Evolutionary conservation across 2,888 invertebrate genomes (phyloP).

Genomic region (Caenorhabditis japonica): DNA sequence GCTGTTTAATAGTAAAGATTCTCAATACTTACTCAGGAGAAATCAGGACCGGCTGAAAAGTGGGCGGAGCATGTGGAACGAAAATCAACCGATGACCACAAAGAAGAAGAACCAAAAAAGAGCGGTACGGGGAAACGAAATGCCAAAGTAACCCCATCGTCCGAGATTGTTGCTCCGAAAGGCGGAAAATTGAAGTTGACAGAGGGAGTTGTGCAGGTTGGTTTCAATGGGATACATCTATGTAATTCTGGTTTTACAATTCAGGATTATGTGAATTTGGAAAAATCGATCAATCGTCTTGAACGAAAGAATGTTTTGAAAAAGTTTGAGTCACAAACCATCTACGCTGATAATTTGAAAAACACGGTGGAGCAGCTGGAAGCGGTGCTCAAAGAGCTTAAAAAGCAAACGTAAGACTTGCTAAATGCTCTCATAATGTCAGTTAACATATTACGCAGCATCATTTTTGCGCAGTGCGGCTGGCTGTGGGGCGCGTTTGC

Average conservation of each 20-base stretch:
- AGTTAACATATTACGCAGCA: no score
- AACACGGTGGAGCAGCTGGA: constrained; percentile 77
- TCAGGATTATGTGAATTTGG: constrained; percentile 78
- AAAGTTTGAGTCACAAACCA: constrained; percentile 77
- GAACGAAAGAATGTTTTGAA: constrained; percentile 78
- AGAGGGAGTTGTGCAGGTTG: constrained; percentile 71
- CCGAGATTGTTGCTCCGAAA: constrained; percentile 11
- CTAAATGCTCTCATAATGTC: no score
- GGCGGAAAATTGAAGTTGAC: constrained; percentile 70
- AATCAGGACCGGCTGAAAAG: constrained; percentile 38
- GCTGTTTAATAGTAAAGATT: no score
- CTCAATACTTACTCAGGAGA: constrained; percentile 10
- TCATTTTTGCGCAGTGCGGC: no score
- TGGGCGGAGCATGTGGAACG: constrained; percentile 43
- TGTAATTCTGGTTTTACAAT: background rate
- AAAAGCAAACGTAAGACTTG: constrained; percentile 76
- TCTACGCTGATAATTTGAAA: constrained; percentile 76
- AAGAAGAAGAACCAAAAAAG: constrained; percentile 22
- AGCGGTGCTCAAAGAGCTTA: constrained; percentile 77
- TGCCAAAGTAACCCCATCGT: constrained; percentile 46
- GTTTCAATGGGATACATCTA: background rate
- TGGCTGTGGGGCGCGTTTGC: no score
- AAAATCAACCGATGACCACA: constrained; percentile 1
- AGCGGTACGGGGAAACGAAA: constrained; percentile 33
- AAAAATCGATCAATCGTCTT: constrained; percentile 77